Conservation (phyloP, 2,113 vertebrate genomes). For the Chaetura pelagica region DNA sequence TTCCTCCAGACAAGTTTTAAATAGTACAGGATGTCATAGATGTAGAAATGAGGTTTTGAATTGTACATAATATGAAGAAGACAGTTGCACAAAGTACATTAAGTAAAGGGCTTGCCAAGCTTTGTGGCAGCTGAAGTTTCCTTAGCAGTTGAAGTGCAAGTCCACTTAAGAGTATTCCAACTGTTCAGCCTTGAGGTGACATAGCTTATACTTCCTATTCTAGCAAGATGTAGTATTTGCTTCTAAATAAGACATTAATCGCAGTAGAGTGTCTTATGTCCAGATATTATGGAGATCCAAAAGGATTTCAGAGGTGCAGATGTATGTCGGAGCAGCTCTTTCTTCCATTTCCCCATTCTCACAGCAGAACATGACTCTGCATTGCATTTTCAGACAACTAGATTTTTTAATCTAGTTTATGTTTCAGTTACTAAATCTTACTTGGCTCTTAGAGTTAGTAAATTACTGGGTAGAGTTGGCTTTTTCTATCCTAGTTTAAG, state of each 20-base stretch:
- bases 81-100: neutral
- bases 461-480: neutral
- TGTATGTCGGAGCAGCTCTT: neutral
- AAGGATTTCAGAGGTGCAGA: neutral
- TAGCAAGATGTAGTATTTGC: neutral
- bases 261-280: neutral
- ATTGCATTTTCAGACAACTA: neutral
- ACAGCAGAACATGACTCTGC: neutral
- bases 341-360: rapidly evolving
- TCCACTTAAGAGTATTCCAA: neutral
- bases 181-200: neutral
- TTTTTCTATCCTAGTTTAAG: neutral
- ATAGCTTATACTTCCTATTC: neutral
- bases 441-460: neutral
- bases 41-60: neutral
- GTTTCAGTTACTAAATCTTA: neutral
- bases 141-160: neutral
- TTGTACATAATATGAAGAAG: neutral
- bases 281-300: neutral
- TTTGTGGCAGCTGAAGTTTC: neutral
- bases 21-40: conserved; percentile 22
- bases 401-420: neutral
- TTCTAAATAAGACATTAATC: neutral
- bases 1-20: conserved; percentile 18
- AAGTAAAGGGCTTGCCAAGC: neutral